Evolutionary conservation across 2,113 vertebrate genomes (phyloP).

Genomic region (Pterocles burchelli): DNA sequence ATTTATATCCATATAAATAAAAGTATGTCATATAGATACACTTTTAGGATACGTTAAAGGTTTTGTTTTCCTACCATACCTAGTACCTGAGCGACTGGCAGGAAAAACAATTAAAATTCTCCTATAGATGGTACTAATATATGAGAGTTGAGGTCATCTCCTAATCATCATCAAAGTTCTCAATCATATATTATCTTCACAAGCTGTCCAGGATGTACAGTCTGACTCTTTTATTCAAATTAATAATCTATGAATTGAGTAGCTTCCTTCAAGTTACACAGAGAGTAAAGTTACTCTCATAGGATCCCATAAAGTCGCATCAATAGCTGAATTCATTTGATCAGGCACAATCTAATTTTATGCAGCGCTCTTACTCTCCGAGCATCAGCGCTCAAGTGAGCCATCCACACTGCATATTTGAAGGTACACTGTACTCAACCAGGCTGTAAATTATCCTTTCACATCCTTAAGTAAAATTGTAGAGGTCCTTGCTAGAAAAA

Average conservation of each 20-base stretch:
- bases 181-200: neutral
- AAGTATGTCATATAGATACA: neutral
- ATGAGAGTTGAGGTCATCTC: neutral
- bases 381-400: neutral
- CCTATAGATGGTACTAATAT: neutral
- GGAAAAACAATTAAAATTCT: neutral
- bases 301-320: neutral
- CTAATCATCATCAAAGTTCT: neutral
- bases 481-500: constrained; percentile 1
- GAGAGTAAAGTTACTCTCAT: neutral
- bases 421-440: neutral
- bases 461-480: neutral
- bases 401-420: neutral
- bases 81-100: neutral
- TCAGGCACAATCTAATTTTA: neutral
- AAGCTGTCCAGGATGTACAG: neutral
- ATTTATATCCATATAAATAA: neutral
- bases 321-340: neutral
- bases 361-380: neutral
- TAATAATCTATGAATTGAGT: neutral
- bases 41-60: neutral
- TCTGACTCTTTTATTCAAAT: neutral
- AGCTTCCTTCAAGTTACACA: neutral
- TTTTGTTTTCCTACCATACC: neutral
- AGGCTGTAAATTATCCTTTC: constrained; percentile 25